These are phyloP conservation scores for Ophthalmolycus amberensis DNA, from an alignment of 2,113 vertebrate species.

Conservation along the genomic window DNA sequence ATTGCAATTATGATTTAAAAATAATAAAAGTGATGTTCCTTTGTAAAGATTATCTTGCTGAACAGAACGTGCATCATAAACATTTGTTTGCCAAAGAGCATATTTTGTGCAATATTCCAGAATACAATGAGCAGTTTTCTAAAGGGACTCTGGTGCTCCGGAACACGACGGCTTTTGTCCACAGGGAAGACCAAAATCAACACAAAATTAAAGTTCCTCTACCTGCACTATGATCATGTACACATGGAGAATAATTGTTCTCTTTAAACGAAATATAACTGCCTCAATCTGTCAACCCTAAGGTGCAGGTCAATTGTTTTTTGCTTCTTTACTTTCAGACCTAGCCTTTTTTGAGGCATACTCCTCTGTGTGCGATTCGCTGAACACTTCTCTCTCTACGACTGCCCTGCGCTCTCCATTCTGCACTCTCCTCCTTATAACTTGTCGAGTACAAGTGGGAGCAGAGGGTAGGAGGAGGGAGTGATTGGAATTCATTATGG, in stretches of 20 bases:
- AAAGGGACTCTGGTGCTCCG: background rate
- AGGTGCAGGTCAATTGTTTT: background rate
- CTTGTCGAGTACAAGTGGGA: conserved; percentile 75
- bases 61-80: too few relatives aligned
- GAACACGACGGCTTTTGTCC: too few relatives aligned
- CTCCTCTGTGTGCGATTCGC: conserved; percentile 28
- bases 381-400: conserved; percentile 53
- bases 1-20: too few relatives aligned
- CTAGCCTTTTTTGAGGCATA: conserved; percentile 15
- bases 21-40: too few relatives aligned
- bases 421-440: conserved; percentile 64
- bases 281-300: too few relatives aligned
- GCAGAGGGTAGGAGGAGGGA: conserved; percentile 76
- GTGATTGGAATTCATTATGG: conserved; percentile 86
- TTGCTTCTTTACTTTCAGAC: conserved; percentile 1
- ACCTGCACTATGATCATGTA: background rate
- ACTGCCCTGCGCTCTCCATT: conserved; percentile 47
- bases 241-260: background rate
- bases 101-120: too few relatives aligned
- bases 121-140: too few relatives aligned
- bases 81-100: too few relatives aligned
- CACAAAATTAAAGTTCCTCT: too few relatives aligned
- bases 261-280: too few relatives aligned
- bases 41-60: too few relatives aligned
- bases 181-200: too few relatives aligned